Base-by-base conservation (phyloP, 1,140 invertebrate species). In the Pseudomyrmex concolor region DNA sequence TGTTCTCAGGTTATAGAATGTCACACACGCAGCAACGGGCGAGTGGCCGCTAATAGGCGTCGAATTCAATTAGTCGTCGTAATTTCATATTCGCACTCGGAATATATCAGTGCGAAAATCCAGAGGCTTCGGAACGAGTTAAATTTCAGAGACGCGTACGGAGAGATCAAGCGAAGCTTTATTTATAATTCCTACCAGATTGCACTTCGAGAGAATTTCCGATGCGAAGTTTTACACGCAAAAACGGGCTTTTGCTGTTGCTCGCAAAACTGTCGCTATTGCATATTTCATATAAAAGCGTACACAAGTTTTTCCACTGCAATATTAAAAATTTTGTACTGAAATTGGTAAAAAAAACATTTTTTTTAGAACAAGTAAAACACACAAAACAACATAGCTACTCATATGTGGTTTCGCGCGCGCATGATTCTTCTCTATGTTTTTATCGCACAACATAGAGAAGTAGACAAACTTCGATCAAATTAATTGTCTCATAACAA, bases 131-230 rank as follows among this genome's bases (percentile, higher is more conserved):
- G 25, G n/a, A 64, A 34, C n/a, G 15, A 13, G 34, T 63, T 5
- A n/a, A 51, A 13, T 12, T 10, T 12, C 10, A 51, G 50, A 51
- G 50, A 51, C 13, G 50, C 12, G 4, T 48, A n/a, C 63, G 34
- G n/a, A 55, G 48, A 34, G 34, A 34, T 34, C 48, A 15, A 43
- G n/a, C 17, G 12, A 45, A 54, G 48, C n/a, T 55, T 76, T 25
- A 77, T 77, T 67, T 66, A 34, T 34, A 43, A 66, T 77, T 77
- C 54, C 12, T 17, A 51, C n/a, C 13, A 17, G 62, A 67, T 77
- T 67, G 66, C 19, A 54, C 13, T 55, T 67, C 25, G 25, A 10
- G n/a, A 67, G 73, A 67, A 45, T 54, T 66, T 13, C 17, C 43
- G 5, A 34, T 34, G 48, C 15, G 4, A 55, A 54, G 60, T 48